Base-by-base conservation (phyloP, 2,888 invertebrate species). In the Brachyptera risi region DNA sequence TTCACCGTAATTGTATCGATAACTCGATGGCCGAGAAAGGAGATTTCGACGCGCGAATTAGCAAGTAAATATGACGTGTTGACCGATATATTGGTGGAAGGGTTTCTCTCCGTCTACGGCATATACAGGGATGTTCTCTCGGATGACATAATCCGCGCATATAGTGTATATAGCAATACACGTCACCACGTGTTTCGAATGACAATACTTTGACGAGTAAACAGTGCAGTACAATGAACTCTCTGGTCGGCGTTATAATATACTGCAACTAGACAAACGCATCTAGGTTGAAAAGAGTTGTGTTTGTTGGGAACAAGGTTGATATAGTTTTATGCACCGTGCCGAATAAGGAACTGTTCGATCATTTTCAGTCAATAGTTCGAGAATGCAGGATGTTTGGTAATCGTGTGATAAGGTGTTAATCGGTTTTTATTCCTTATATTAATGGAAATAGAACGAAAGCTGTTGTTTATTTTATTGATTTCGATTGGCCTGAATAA, bases 81-180 rank as follows among this genome's bases (percentile, higher is more conserved):
- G 42, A 42, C 42, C 42, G 42, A 42, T 42, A 42, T 42, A 19
- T 21, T 2, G 5, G 42, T 15, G 3, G 42, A 17, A 19, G 19
- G 35, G 42, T 42, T 42, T 42, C 42, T 19, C 42, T 42, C 42
- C 42, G 42, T 42, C 42, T 42, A 42, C 19, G 42, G 42, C 42
- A 17, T n/a, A 21, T 17, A 7, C 42, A 19, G 42, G 40, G 13
- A 5, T 15, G 5, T 15, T 42, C 19, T 17, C 42, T 42, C 21
- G 7, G 4, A 17, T 42, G 42, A 42, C 42, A 42, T 42, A 42
- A 42, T 42, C 42, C 21, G 19, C 42, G 42, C 42, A 17, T 42
- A 42, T 42, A 42, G 21, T 42, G 42, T n/a, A n/a, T n/a, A n/a
- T n/a, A n/a, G n/a, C n/a, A n/a, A 19, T 21, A 42, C 42, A 19